A percentile compares a stretch with the other conserved stretches of the same genome.
Conservation (phyloP, 2,113 vertebrate species). For the Silurus glanis region DNA sequence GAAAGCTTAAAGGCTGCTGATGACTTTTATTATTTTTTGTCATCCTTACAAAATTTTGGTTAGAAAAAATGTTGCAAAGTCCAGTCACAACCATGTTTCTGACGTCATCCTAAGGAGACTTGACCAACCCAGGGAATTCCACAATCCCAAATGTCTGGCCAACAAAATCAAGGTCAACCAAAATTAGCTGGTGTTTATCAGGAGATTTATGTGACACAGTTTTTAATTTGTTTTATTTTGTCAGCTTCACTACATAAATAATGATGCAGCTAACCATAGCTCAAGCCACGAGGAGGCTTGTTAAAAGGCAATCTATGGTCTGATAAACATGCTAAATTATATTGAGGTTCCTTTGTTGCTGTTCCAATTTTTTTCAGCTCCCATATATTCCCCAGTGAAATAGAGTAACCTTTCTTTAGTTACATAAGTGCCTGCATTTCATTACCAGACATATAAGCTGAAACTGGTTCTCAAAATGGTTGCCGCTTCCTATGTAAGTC, state of each 20-base stretch:
- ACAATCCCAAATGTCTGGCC: slow-evolving; percentile 50
- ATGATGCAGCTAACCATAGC: slow-evolving; percentile 61
- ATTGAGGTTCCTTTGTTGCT: slow-evolving; percentile 61
- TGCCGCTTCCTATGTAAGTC: slow-evolving; percentile 53
- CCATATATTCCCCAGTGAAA: slow-evolving; percentile 65
- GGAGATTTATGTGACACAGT: slow-evolving; percentile 55
- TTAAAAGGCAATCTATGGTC: slow-evolving; percentile 59
- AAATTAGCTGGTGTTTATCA: slow-evolving; percentile 58
- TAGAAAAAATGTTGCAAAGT: background rate
- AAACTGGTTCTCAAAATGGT: background rate
- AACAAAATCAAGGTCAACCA: slow-evolving; percentile 45
- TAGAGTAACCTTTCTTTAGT: slow-evolving; percentile 67
- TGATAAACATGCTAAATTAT: slow-evolving; percentile 64
- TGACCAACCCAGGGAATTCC: slow-evolving; percentile 48
- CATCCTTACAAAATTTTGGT: background rate
- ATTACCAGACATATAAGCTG: slow-evolving; percentile 62
- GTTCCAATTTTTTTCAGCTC: slow-evolving; percentile 65
- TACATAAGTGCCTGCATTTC: slow-evolving; percentile 73
- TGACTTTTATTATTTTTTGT: background rate
- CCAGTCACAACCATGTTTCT: slow-evolving; percentile 14
- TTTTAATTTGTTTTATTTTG: slow-evolving; percentile 24
- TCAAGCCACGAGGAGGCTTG: slow-evolving; percentile 50
- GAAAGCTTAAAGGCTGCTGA: background rate
- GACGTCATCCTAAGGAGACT: slow-evolving; percentile 48
- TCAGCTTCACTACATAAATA: slow-evolving; percentile 46